Percentiles rank a stretch among this genome's conserved stretches.
These are phyloP conservation scores for Nephrotoma appendiculata DNA, from an alignment of 2,888 invertebrate genomes.

Conservation along the genomic window DNA sequence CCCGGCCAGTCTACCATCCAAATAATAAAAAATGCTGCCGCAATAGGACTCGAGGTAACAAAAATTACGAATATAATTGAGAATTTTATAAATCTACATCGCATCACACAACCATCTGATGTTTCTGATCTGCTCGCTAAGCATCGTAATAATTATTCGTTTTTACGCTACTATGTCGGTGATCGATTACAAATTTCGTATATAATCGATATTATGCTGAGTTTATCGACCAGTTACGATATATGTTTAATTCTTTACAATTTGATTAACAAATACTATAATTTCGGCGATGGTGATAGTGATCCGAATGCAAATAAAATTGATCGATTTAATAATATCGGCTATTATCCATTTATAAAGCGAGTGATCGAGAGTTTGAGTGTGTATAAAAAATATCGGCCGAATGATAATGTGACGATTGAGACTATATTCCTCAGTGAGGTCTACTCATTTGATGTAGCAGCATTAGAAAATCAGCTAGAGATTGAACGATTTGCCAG, in stretches of 20 bases:
- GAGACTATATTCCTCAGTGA: constrained; percentile 17
- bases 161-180: constrained; percentile 24
- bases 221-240: constrained; percentile 26
- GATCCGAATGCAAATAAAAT: neutral
- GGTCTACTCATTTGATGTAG: neutral
- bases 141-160: constrained; percentile 21
- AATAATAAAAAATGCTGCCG: constrained; percentile 39
- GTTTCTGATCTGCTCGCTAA: constrained; percentile 20
- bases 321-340: constrained; percentile 17
- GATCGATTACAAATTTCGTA: constrained; percentile 22
- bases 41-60: constrained; percentile 41
- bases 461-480: constrained; percentile 13
- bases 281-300: neutral
- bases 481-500: constrained; percentile 22
- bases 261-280: constrained; percentile 18
- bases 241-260: constrained; percentile 24
- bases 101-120: constrained; percentile 19
- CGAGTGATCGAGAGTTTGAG: constrained; percentile 10
- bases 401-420: constrained; percentile 20
- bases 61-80: constrained; percentile 46
- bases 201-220: constrained; percentile 27
- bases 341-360: constrained; percentile 17
- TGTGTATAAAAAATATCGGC: constrained; percentile 11
- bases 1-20: neutral
- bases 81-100: constrained; percentile 35